Base-by-base conservation (phyloP, 2,888 invertebrate genomes). In the Stenodera caucasica region DNA sequence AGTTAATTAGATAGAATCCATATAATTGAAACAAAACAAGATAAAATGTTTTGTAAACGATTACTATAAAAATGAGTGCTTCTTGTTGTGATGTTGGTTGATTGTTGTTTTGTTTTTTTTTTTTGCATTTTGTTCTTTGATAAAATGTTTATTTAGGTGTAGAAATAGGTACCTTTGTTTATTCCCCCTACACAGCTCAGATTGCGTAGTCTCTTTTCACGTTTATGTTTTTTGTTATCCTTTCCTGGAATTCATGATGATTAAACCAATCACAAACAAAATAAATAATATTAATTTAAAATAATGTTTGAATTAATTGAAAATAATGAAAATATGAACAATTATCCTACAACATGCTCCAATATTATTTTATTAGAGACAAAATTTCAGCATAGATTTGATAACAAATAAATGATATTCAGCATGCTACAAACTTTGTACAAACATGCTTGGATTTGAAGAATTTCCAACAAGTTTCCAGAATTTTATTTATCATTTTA, bases 121-220 rank as follows among this genome's bases (percentile, higher is more conserved):
- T 15, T 18, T 12, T 23, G 5, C 5, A n/a, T 45, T 45, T 45
- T 12, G 21, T 2, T 9, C 21, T 45, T 45, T 45, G 5, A 23
- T 21, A 4, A 21, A 23, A 45, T 30, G 9, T 26, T 26, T 26
- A 26, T 26, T 26, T 26, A 26, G 26, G 12, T 32, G 8, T 49
- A 51, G 53, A 40, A 32, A 52, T 67, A 72, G 40, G 76, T 84
- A 84, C 84, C 84, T 84, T 83, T 83, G 76, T 78, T 80, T 71
- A 81, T 75, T 77, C 82, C 83, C 78, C 82, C 82, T 77, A 82
- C 82, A 82, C 86, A 86, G 85, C 85, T 86, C 79, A 86, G 83
- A 81, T 85, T 85, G 81, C 85, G 84, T 74, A 86, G 84, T 76
- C 84, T 82, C 82, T 85, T 85, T 77, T 78, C 81, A 81, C 82